Percentiles rank a stretch among this genome's conserved stretches.
phyloP scores from a whole-genome alignment of 92 coral and sea anemone species.

The Phenganax marumi region DNA sequence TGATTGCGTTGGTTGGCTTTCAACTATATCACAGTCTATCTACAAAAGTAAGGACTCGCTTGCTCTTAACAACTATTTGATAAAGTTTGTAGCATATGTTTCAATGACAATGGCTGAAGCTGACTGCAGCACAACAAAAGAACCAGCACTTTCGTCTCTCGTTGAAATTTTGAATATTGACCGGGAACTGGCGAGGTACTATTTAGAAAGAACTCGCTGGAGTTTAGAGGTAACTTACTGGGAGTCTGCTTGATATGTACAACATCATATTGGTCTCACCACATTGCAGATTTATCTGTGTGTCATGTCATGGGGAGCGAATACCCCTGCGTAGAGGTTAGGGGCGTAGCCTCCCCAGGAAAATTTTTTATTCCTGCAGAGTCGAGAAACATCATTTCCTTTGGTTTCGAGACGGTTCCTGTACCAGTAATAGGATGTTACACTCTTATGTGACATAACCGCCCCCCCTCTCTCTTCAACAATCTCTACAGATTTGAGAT shows the following conservation, averaged over 20 bases:
- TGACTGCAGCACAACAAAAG: not conserved
- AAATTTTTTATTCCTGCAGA: too few species aligned
- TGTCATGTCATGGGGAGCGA: too few species aligned
- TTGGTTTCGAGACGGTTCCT: too few species aligned
- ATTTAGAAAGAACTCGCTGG: conserved; percentile 39
- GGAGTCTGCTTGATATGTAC: not conserved
- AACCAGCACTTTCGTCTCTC: conserved; percentile 8
- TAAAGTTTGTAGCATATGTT: not conserved
- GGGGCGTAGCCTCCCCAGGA: too few species aligned
- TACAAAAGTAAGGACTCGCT: not conserved
- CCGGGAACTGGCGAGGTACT: conserved; percentile 36
- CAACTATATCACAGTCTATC: not conserved
- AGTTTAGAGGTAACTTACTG: conserved; percentile 31
- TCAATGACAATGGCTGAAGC: not conserved
- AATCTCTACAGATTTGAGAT: too few species aligned
- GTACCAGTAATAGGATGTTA: too few species aligned
- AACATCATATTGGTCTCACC: too few species aligned
- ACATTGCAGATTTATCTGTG: too few species aligned
- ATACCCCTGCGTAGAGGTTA: too few species aligned
- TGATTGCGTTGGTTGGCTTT: conserved; percentile 1
- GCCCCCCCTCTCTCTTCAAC: too few species aligned
- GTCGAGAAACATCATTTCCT: too few species aligned
- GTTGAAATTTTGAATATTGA: conserved; percentile 30
- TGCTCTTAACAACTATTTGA: not conserved
- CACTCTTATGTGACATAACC: too few species aligned